Percentiles rank a stretch among this genome's conserved stretches.
phyloP scores from a whole-genome alignment of 2,888 invertebrate species.

The Gryllus longicercus region DNA sequence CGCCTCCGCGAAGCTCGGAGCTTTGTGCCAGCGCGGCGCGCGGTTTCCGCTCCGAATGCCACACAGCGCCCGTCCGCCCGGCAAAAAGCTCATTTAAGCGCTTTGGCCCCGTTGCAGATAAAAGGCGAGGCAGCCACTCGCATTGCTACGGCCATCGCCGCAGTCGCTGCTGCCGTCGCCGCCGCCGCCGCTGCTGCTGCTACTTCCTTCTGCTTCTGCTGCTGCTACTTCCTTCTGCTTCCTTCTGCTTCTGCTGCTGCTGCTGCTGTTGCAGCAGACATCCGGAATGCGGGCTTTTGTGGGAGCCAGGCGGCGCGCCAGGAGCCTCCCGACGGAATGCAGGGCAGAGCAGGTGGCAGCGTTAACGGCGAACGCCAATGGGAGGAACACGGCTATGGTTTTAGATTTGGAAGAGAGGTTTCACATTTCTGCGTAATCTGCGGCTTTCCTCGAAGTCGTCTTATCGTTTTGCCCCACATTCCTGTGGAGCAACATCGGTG shows the following conservation, averaged over 20 bases:
- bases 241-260: too few relatives aligned
- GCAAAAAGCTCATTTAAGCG: slow-evolving; percentile 11
- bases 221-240: too few relatives aligned
- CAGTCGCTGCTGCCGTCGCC: too few relatives aligned
- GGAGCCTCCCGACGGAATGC: not conserved
- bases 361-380: not conserved
- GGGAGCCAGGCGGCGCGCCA: not conserved
- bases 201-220: too few relatives aligned
- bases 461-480: too few relatives aligned
- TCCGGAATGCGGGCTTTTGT: not conserved
- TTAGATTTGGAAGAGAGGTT: not conserved
- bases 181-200: too few relatives aligned
- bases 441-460: not conserved
- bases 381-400: not conserved
- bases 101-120: not conserved
- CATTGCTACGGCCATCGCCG: not conserved
- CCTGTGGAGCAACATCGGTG: too few relatives aligned
- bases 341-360: too few relatives aligned
- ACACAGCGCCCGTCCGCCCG: not conserved
- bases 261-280: too few relatives aligned
- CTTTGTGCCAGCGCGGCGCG: not conserved
- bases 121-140: not conserved
- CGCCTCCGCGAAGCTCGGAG: not conserved
- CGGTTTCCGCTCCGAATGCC: not conserved
- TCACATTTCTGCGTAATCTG: not conserved